Conservation (phyloP, 92 coral and sea anemone species). For the Actinernus sp. region DNA sequence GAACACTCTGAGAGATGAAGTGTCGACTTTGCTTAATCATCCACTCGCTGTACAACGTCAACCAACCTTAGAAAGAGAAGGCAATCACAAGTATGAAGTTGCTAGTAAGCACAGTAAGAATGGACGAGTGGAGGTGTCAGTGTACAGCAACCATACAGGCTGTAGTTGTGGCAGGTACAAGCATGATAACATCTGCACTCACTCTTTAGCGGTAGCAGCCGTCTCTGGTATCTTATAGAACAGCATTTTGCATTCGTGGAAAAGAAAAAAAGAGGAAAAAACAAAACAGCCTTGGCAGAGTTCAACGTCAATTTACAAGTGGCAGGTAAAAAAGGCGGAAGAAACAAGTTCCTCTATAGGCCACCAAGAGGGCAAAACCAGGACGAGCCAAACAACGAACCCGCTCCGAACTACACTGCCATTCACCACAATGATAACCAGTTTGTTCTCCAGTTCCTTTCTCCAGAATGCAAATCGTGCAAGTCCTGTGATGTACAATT, state of each 20-base stretch:
- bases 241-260: slow-evolving; percentile 7
- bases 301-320: slow-evolving; percentile 21
- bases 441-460: slow-evolving; percentile 41
- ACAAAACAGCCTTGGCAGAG: slow-evolving; percentile 43
- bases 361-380: slow-evolving; percentile 23
- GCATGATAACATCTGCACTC: slow-evolving; percentile 42
- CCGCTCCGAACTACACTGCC: slow-evolving; percentile 5
- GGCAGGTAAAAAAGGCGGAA: slow-evolving; percentile 54
- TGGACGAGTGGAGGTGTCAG: slow-evolving; percentile 20
- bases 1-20: slow-evolving; percentile 8
- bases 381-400: not conserved
- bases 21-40: slow-evolving; percentile 18
- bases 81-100: slow-evolving; percentile 36
- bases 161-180: slow-evolving; percentile 42
- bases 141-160: slow-evolving; percentile 17
- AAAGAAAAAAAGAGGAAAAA: not conserved
- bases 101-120: slow-evolving; percentile 29
- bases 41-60: slow-evolving; percentile 41
- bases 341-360: slow-evolving; percentile 38
- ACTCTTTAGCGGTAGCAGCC: slow-evolving; percentile 51
- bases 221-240: slow-evolving; percentile 13
- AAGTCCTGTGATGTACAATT: slow-evolving; percentile 50
- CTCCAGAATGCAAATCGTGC: slow-evolving; percentile 32
- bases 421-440: slow-evolving; percentile 37
- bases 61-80: slow-evolving; percentile 19